A percentile compares a stretch with the other conserved stretches of the same genome.
Conservation (phyloP, 2,113 vertebrate species). For the Anser cygnoides region DNA sequence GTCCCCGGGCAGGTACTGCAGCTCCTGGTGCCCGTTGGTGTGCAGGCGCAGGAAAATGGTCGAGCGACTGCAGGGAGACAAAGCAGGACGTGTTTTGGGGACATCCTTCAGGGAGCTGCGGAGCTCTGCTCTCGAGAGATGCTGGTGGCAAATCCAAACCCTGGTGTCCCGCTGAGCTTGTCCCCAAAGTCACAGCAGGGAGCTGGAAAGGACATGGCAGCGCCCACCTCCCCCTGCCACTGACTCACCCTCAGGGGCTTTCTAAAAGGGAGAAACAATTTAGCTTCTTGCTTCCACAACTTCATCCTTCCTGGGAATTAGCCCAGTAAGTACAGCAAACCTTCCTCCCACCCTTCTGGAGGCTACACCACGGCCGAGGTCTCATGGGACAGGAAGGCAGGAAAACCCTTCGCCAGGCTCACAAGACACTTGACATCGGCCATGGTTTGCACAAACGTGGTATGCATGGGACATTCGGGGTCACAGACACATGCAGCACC, state of each 20-base stretch:
- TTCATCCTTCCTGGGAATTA: not conserved
- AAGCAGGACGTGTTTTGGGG: not conserved
- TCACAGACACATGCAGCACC: rapidly evolving
- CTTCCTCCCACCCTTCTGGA: not conserved
- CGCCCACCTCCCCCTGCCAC: rapidly evolving
- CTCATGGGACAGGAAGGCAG: rapidly evolving
- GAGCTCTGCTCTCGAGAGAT: not conserved
- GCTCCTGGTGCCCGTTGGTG: conserved; percentile 86
- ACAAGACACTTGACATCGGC: not conserved
- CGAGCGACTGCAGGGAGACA: conserved; percentile 80
- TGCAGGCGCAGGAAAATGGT: conserved; percentile 94
- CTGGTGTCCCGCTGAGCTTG: rapidly evolving
- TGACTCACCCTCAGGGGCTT: not conserved
- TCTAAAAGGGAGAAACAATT: not conserved
- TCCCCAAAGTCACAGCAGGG: not conserved
- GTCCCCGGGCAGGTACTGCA: conserved; percentile 92
- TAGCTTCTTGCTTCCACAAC: not conserved
- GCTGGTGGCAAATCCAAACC: not conserved
- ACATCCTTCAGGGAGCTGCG: rapidly evolving
- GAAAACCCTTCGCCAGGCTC: not conserved
- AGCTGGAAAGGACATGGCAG: not conserved
- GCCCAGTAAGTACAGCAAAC: not conserved
- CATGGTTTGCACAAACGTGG: not conserved
- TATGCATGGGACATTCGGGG: rapidly evolving
- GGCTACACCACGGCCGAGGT: not conserved